Base-by-base conservation (phyloP, 1,140 invertebrate genomes). In the Drosophila burlai region DNA sequence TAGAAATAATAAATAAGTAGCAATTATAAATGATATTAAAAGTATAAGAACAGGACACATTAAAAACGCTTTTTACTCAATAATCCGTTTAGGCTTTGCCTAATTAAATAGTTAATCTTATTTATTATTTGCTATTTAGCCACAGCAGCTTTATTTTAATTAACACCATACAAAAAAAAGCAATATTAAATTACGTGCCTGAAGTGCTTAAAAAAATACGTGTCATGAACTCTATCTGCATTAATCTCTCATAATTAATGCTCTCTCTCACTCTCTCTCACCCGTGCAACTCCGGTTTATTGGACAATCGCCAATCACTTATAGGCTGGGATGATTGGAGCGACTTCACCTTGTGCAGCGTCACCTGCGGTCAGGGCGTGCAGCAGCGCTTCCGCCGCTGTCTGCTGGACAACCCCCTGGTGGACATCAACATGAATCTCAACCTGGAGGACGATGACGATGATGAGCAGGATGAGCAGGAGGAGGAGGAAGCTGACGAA, bases 351-450 rank as follows among this genome's bases (percentile, higher is more conserved):
- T 84, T 94, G 29, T 95, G 95, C 81, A 95, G 94, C 63, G 94
- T 95, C 34, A 94, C 93, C 47, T 95, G 95, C 62, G 95, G 95
- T 15, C 94, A 94, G 87, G 95, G 94, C n/a, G 92, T 94, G 7
- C 93, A 94, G 76, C 95, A 94, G 62, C 91, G 95, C 47, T 95
- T 94, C 93, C 92, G 95, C 9, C 93, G 94, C 67, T 95, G 94
- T 75, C 68, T 94, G 29, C 77, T 83, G 15, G 93, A 94, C 76
- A 93, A 92, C 81, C 89, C 91, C 21, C 62, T 92, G 74, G 86
- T 92, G 50, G 80, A 91, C 77, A 84, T 92, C 24, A 91, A 81
- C 83, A 92, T 89, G 89, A 92, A 92, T 59, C 77, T 91, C 50
- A 92, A 92, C 73, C 66, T 75, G 54, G 66, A 62, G 45, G 61